Conservation (phyloP, 1,140 invertebrate species). For the Hyles euphorbiae region DNA sequence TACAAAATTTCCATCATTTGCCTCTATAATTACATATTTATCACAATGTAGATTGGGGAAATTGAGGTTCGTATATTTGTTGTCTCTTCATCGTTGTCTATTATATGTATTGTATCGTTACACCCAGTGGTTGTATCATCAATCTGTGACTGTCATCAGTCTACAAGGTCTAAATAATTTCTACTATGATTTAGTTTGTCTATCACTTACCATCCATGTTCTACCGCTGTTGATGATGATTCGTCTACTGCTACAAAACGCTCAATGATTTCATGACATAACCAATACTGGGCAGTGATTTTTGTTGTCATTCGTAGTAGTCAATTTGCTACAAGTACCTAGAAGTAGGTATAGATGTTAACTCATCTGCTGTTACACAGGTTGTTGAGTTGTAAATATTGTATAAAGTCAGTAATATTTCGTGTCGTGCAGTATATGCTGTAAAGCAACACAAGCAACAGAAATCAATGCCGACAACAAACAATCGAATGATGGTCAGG, state of each 20-base stretch:
- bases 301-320: constrained; percentile 3
- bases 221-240: constrained; percentile 1
- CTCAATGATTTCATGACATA: constrained; percentile 5
- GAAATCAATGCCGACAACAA: constrained; percentile 53
- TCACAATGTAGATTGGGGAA: background rate
- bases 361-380: too few species aligned
- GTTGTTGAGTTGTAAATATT: too few species aligned
- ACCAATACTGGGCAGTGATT: constrained; percentile 5
- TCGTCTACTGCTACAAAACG: constrained; percentile 7
- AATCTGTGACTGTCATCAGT: too few species aligned
- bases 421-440: constrained; percentile 1
- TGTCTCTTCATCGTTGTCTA: background rate
- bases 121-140: too few species aligned
- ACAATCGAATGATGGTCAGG: constrained; percentile 52
- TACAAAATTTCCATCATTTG: too few species aligned
- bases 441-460: constrained; percentile 21
- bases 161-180: background rate
- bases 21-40: too few species aligned
- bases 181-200: constrained; percentile 1
- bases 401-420: too few species aligned
- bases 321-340: too few species aligned
- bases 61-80: background rate
- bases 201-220: constrained; percentile 2
- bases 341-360: too few species aligned
- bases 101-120: background rate